Base-by-base conservation (phyloP, 1,140 invertebrate species). In the Nautilus pompilius region DNA sequence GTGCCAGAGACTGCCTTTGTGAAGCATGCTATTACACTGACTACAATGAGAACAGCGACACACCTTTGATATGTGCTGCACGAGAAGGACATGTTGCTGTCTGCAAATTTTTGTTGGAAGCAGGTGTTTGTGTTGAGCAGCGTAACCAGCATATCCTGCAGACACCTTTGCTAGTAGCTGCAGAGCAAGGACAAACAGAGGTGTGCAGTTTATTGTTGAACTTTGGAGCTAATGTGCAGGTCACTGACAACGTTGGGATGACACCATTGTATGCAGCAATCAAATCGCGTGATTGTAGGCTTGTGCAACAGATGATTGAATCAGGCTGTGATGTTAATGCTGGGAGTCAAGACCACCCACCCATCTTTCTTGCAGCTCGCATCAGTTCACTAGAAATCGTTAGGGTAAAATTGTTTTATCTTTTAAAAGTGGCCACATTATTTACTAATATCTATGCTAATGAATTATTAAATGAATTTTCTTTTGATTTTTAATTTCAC, bases 291-390 rank as follows among this genome's bases (percentile, higher is more conserved):
- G 67, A 71, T 36, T 24, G 36, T 36, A 26, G 26, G 3, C 55
- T 70, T 3, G 70, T 75, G 3, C 33, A 66, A 26, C 61, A 61
- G 53, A 57, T 77, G 3, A 75, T 77, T 46, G 26, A 67, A 22
- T 63, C 68, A 34, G 75, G 67, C 0, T 72, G 71, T 69, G 73
- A 73, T 60, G 68, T 75, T 2, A 69, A 77, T 51, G 63, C 73
- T 36, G 75, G 75, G 3, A 77, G 75, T 66, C 75, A 77, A 53
- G 75, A 77, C 48, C 75, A 77, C 65, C 60, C 71, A 8, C 73
- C 75, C 0, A 34, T 77, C 13, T 77, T 77, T 33, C 60, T 75
- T 10, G 71, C 75, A 22, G 68, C 73, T 10, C 69, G 75, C 60
- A 67, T 64, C 20, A 70, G 70, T 26, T 65, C 64, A 45, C 58